Percentiles rank a stretch among this genome's conserved stretches.
phyloP scores from a whole-genome alignment of 2,113 vertebrate species.

The Nothoprocta perdicaria region DNA sequence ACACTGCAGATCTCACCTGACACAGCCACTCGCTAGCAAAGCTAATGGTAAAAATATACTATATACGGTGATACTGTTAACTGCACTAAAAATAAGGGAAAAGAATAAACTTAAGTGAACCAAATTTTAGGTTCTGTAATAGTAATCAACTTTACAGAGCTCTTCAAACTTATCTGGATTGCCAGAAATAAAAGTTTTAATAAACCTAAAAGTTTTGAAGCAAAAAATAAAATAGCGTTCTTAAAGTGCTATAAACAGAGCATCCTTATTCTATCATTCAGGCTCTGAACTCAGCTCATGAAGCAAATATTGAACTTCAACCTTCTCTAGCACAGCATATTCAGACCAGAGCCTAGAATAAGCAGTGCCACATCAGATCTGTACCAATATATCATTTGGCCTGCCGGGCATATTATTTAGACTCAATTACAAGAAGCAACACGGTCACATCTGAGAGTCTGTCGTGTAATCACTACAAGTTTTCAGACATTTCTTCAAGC shows the following conservation, averaged over 20 bases:
- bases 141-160: background rate
- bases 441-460: background rate
- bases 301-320: background rate
- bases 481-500: background rate
- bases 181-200: background rate
- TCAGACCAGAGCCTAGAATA: background rate
- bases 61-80: background rate
- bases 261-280: background rate
- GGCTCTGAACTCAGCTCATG: background rate
- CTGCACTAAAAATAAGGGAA: background rate
- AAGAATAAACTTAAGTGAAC: background rate
- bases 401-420: background rate
- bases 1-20: background rate
- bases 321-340: background rate
- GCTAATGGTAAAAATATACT: background rate
- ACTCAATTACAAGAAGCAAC: background rate
- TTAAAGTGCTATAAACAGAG: background rate
- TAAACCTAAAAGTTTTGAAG: background rate
- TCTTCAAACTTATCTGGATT: background rate
- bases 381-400: background rate
- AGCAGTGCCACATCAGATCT: background rate
- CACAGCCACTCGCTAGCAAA: background rate
- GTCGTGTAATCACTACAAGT: background rate
- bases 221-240: background rate
- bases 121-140: background rate